Conservation (phyloP, 2,113 vertebrate species). For the Etheostoma cragini region DNA sequence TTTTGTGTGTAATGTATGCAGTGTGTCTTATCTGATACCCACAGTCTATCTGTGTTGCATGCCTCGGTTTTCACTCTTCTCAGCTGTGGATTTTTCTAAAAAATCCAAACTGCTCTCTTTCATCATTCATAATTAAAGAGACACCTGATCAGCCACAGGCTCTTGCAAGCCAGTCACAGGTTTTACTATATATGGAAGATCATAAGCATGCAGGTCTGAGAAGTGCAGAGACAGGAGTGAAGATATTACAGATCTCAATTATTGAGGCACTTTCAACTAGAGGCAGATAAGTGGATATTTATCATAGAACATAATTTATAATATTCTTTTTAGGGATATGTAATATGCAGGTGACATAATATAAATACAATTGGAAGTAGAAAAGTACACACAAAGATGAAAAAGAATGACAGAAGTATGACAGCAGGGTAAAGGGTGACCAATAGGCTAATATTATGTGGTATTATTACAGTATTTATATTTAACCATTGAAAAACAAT, state of each 20-base stretch:
- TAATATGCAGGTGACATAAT: neutral
- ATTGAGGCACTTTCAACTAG: slow-evolving; percentile 20
- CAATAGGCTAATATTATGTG: neutral
- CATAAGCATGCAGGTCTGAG: slow-evolving; percentile 19
- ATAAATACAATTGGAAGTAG: neutral
- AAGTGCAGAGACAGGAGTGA: slow-evolving; percentile 13
- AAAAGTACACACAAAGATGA: neutral
- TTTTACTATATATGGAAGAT: slow-evolving; percentile 36
- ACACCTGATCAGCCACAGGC: slow-evolving; percentile 31
- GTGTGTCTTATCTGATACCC: slow-evolving; percentile 18
- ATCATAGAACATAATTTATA: slow-evolving; percentile 7
- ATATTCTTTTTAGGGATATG: neutral
- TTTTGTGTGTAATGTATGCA: slow-evolving; percentile 5
- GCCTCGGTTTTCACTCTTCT: slow-evolving; percentile 27
- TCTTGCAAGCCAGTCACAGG: neutral
- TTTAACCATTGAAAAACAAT: neutral
- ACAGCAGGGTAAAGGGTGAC: neutral
- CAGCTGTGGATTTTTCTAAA: slow-evolving; percentile 20
- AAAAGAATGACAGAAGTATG: neutral
- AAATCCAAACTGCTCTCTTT: slow-evolving; percentile 32
- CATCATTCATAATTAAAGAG: slow-evolving; percentile 55
- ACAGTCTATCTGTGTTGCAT: neutral
- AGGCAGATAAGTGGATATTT: slow-evolving; percentile 1
- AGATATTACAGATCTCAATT: neutral
- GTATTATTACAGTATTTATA: neutral